A percentile compares a stretch with the other conserved stretches of the same genome.
phyloP scores from a whole-genome alignment of 2,113 vertebrate genomes.

The Eira barbara region DNA sequence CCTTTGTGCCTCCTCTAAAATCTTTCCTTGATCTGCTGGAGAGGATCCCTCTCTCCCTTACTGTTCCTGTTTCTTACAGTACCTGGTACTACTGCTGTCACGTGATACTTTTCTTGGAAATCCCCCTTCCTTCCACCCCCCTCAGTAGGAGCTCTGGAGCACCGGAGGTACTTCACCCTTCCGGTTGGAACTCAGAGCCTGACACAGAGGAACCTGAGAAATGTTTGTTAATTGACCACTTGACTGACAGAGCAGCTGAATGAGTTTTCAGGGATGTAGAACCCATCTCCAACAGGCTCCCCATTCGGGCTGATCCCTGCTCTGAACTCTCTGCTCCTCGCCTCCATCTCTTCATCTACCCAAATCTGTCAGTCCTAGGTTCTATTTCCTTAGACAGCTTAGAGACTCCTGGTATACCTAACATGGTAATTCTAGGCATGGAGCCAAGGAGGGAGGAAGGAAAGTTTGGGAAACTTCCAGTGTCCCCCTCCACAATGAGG shows the following conservation, averaged over 20 bases:
- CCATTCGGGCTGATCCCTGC: background rate
- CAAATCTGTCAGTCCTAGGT: background rate
- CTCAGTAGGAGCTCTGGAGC: background rate
- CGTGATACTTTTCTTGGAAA: background rate
- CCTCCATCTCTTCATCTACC: background rate
- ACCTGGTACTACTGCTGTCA: background rate
- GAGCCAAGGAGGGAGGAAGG: background rate
- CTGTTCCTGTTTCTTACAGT: background rate
- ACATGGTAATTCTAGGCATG: background rate
- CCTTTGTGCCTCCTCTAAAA: background rate
- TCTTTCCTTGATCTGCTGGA: background rate
- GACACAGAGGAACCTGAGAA: background rate
- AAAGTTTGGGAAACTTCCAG: background rate
- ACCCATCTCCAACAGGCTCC: background rate
- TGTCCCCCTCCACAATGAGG: background rate
- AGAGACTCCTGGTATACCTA: background rate
- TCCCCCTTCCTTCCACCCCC: background rate
- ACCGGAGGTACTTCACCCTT: background rate
- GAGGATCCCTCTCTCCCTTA: background rate
- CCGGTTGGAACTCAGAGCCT: background rate
- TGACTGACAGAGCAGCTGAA: background rate
- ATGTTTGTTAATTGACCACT: background rate
- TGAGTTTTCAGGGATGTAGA: background rate
- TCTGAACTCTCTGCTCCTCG: background rate
- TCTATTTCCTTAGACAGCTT: background rate